These are phyloP conservation scores for Scaptomyza tumidula DNA, from an alignment of 2,888 invertebrate species.

Conservation along the genomic window DNA sequence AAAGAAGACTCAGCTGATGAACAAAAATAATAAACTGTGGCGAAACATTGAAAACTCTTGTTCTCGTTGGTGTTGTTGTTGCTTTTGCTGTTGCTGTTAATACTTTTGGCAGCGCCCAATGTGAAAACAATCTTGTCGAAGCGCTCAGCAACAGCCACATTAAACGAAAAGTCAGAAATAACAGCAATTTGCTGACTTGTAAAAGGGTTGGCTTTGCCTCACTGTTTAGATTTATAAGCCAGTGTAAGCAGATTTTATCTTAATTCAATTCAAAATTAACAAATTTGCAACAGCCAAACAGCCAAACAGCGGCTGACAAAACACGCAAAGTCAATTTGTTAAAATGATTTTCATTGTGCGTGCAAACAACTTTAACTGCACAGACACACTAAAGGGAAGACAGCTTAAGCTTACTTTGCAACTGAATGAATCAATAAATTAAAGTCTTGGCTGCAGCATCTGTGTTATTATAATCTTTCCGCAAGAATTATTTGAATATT, in stretches of 20 bases:
- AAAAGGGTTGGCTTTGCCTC: slow-evolving; percentile 51
- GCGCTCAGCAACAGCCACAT: slow-evolving; percentile 60
- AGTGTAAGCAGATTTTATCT: slow-evolving; percentile 80
- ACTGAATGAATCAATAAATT: slow-evolving; percentile 3
- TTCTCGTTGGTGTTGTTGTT: slow-evolving; percentile 20
- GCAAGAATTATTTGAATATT: neutral
- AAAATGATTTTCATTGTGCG: slow-evolving; percentile 32
- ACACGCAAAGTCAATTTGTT: slow-evolving; percentile 72
- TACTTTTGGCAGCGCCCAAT: slow-evolving; percentile 9
- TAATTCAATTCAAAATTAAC: slow-evolving; percentile 81
- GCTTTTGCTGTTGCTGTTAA: slow-evolving; percentile 16
- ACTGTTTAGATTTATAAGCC: slow-evolving; percentile 71
- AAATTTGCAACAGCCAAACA: slow-evolving; percentile 69
- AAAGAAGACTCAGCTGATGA: slow-evolving; percentile 62
- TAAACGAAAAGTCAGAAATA: slow-evolving; percentile 24
- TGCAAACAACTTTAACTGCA: slow-evolving; percentile 21
- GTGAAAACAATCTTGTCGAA: slow-evolving; percentile 19
- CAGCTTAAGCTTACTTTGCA: slow-evolving; percentile 3
- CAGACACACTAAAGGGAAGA: neutral
- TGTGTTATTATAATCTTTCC: neutral
- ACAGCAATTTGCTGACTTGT: slow-evolving; percentile 38
- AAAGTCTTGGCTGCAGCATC: neutral
- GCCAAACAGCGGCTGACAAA: slow-evolving; percentile 71
- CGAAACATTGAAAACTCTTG: slow-evolving; percentile 43
- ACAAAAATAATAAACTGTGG: slow-evolving; percentile 79